These are phyloP conservation scores for Scomber colias DNA, from an alignment of 2,113 vertebrate species.

Conservation along the genomic window DNA sequence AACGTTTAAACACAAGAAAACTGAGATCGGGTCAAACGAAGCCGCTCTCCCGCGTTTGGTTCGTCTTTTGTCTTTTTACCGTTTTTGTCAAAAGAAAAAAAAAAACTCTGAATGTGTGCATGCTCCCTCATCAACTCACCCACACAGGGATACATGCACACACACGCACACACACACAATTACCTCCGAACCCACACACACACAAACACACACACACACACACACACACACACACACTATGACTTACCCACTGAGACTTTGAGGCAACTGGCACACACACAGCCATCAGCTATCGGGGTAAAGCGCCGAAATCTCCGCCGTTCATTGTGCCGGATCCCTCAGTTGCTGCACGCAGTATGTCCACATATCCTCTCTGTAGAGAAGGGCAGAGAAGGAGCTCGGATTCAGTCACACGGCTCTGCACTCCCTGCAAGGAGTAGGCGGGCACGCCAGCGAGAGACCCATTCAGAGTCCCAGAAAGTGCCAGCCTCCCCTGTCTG, in stretches of 20 bases:
- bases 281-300: conserved; percentile 33
- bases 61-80: conserved; percentile 14
- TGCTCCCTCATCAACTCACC: conserved; percentile 4
- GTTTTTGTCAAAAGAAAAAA: conserved; percentile 30
- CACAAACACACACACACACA: neutral
- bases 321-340: conserved; percentile 48
- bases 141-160: conserved; percentile 26
- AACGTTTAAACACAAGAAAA: conserved; percentile 13
- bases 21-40: conserved; percentile 9
- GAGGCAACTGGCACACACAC: conserved; percentile 43
- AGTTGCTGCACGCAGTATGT: conserved; percentile 52
- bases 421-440: conserved; percentile 76
- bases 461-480: conserved; percentile 76
- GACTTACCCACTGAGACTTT: conserved; percentile 74
- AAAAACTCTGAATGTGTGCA: conserved; percentile 40
- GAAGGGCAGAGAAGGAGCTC: conserved; percentile 75
- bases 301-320: conserved; percentile 44
- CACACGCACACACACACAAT: conserved; percentile 31
- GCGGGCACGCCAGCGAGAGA: conserved; percentile 74
- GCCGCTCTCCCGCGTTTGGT: neutral
- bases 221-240: conserved; percentile 25
- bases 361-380: conserved; percentile 76
- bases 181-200: neutral
- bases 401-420: conserved; percentile 80
- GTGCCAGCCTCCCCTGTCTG: conserved; percentile 71